Percentiles rank a stretch among this genome's conserved stretches.
These are phyloP conservation scores for Trachelus tabidus DNA, from an alignment of 2,888 invertebrate genomes.

Conservation along the genomic window DNA sequence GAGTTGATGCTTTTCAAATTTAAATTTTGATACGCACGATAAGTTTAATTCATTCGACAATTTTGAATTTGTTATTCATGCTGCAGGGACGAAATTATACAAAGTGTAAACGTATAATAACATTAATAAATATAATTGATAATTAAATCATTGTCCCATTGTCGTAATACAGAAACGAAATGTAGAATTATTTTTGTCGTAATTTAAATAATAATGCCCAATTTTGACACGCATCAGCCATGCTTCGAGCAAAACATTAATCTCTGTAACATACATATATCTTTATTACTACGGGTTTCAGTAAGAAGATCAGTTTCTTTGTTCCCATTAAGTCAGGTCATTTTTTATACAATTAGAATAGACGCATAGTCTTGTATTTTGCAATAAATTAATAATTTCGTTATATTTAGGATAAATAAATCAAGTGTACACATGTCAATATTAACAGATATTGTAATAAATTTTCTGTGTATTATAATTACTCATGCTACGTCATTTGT, in stretches of 20 bases:
- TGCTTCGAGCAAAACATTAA: not conserved
- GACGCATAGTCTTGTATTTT: slow-evolving; percentile 23
- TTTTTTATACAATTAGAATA: slow-evolving; percentile 35
- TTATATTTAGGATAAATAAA: slow-evolving; percentile 20
- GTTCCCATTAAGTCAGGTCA: slow-evolving; percentile 27
- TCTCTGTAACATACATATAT: slow-evolving; percentile 7
- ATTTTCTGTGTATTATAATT: slow-evolving; percentile 26
- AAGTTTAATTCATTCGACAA: not conserved
- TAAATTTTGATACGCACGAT: not conserved
- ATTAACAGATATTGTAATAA: slow-evolving; percentile 23
- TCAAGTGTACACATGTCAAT: slow-evolving; percentile 42
- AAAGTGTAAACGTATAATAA: not conserved
- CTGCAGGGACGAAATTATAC: not conserved
- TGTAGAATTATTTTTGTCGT: not conserved
- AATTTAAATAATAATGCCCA: not conserved
- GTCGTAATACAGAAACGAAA: not conserved
- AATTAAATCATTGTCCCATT: not conserved
- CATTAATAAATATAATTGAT: not conserved
- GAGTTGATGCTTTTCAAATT: not conserved
- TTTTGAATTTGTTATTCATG: not conserved
- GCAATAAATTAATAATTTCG: slow-evolving; percentile 10
- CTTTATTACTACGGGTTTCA: not conserved
- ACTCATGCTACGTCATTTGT: slow-evolving; percentile 20
- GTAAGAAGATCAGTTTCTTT: not conserved
- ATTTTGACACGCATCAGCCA: not conserved